A percentile compares a stretch with the other conserved stretches of the same genome.
Conservation (phyloP, 2,888 invertebrate genomes). For the Cephus rjabovi region DNA sequence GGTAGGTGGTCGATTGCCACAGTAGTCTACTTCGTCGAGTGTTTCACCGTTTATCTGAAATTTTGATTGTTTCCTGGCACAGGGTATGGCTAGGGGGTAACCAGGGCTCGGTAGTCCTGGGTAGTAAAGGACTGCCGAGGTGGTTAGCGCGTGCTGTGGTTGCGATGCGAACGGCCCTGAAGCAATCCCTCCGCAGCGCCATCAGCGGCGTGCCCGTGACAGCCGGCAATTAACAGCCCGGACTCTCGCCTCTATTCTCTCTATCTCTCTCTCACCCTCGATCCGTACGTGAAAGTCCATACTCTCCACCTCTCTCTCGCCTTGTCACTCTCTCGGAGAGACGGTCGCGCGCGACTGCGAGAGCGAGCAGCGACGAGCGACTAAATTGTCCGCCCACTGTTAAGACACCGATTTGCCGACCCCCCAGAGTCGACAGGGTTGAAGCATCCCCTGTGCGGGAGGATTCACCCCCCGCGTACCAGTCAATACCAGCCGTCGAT, state of each 20-base stretch:
- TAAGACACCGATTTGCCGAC: conserved; percentile 58
- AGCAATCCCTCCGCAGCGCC: conserved; percentile 37
- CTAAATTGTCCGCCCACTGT: conserved; percentile 61
- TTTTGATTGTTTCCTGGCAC: conserved; percentile 30
- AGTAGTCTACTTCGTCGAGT: too few relatives aligned
- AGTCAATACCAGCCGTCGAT: conserved; percentile 56
- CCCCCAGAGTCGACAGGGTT: conserved; percentile 21
- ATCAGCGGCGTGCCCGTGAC: conserved; percentile 61
- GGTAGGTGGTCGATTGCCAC: too few relatives aligned
- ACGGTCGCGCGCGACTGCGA: conserved; percentile 12
- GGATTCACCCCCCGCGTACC: conserved; percentile 30
- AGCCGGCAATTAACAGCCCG: conserved; percentile 65
- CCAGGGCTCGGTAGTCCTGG: too few relatives aligned
- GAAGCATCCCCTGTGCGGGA: conserved; percentile 27
- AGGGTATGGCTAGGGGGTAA: too few relatives aligned
- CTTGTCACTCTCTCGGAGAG: background rate
- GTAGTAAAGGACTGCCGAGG: too few relatives aligned
- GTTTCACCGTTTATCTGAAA: too few relatives aligned
- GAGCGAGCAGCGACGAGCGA: conserved; percentile 44
- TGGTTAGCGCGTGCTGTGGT: conserved; percentile 10
- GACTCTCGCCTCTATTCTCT: conserved; percentile 53
- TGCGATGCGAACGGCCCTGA: conserved; percentile 9
- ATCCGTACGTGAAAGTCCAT: background rate
- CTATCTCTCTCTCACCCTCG: conserved; percentile 16
- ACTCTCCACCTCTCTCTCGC: background rate